Percentiles rank a stretch among this genome's conserved stretches.
These are phyloP conservation scores for Chaetodon trifasciatus DNA, from an alignment of 2,797 vertebrate species.

Conservation along the genomic window DNA sequence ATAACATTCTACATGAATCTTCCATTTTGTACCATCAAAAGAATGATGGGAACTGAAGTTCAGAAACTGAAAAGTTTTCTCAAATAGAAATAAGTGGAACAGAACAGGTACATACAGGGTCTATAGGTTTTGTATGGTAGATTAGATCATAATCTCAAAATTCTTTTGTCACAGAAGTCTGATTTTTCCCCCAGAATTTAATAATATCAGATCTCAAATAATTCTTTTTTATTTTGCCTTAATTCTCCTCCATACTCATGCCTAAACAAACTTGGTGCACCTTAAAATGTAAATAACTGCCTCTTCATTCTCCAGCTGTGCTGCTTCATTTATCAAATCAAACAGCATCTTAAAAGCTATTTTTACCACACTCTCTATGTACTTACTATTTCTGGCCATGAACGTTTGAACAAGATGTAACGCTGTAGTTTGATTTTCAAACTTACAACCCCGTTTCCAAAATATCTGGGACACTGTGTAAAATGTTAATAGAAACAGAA, in stretches of 20 bases:
- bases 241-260: neutral
- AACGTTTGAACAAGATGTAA: neutral
- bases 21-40: no score
- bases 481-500: no score
- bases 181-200: neutral
- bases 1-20: no score
- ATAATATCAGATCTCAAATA: neutral
- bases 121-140: neutral
- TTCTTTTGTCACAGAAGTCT: neutral
- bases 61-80: neutral
- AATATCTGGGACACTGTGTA: no score
- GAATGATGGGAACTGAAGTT: neutral
- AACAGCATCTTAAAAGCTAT: neutral
- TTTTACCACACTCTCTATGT: neutral
- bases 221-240: neutral
- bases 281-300: neutral
- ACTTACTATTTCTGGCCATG: neutral
- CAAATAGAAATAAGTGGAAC: neutral
- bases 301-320: neutral
- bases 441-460: no score
- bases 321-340: neutral
- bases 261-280: neutral
- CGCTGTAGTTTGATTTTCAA: neutral
- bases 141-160: neutral
- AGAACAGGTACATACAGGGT: no score